Evolutionary conservation across 2,113 vertebrate species (phyloP).

Genomic region (Corythoichthys haematopterus): DNA sequence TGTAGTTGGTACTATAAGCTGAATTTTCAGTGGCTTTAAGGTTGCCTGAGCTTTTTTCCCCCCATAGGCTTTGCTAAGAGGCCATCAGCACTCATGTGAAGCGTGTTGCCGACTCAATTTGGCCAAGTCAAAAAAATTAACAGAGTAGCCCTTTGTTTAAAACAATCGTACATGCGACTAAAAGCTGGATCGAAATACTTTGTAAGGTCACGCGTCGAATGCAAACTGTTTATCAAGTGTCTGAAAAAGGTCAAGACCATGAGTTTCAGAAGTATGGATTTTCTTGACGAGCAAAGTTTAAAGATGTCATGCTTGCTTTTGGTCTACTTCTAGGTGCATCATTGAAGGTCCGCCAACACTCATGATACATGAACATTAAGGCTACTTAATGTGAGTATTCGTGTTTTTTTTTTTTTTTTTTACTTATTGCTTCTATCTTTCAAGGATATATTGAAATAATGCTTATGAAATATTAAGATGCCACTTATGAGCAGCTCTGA

Average conservation of each 20-base stretch:
- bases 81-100: not conserved
- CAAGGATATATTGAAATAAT: not conserved
- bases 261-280: not conserved
- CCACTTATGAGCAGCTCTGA: no score
- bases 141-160: conserved; percentile 36
- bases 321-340: conserved; percentile 52
- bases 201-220: not conserved
- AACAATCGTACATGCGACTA: conserved; percentile 8
- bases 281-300: not conserved
- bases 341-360: conserved; percentile 77
- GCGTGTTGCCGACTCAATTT: conserved; percentile 8
- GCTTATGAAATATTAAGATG: no score
- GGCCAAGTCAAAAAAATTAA: conserved; percentile 5
- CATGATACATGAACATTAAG: conserved; percentile 80
- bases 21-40: not conserved
- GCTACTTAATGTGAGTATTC: conserved; percentile 75
- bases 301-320: conserved; percentile 41
- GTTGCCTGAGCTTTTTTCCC: not conserved
- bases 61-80: not conserved
- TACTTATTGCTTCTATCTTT: not conserved
- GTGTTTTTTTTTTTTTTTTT: not conserved
- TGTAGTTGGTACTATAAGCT: conserved; percentile 1
- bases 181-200: conserved; percentile 7
- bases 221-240: not conserved
- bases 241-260: not conserved